Percentiles rank a stretch among this genome's conserved stretches.
Conservation (phyloP, 2,113 vertebrate genomes). For the Forbesichthys papilliferus region DNA sequence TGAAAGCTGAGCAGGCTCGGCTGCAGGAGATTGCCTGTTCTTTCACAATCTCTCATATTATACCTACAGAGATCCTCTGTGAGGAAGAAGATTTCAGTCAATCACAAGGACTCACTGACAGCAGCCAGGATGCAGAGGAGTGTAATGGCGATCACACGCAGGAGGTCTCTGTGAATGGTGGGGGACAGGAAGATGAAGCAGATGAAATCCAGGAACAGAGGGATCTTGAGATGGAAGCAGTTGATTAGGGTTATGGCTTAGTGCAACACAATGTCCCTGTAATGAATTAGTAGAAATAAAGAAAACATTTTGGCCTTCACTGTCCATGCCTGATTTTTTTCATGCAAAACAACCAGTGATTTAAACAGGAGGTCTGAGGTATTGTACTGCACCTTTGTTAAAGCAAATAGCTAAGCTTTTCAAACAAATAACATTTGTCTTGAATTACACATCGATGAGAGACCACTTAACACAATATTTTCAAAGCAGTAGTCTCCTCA, state of each 20-base stretch:
- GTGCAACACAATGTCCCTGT: neutral
- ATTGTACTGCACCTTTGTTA: neutral
- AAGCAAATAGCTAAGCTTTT: neutral
- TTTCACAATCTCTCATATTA: conserved; percentile 78
- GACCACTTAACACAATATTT: neutral
- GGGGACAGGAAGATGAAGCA: conserved; percentile 5
- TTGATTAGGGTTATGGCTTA: conserved; percentile 52
- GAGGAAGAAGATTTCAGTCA: conserved; percentile 33
- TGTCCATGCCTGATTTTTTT: conserved; percentile 27
- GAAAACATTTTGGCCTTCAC: conserved; percentile 20
- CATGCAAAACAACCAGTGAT: neutral
- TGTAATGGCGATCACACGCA: conserved; percentile 3
- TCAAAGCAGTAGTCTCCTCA: neutral
- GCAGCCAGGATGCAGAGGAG: conserved; percentile 27
- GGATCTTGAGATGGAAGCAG: conserved; percentile 64
- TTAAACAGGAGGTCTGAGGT: conserved; percentile 1
- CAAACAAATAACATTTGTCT: neutral
- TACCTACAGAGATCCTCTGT: conserved; percentile 18
- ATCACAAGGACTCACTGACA: conserved; percentile 49
- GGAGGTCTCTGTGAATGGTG: conserved; percentile 1
- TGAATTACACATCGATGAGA: neutral
- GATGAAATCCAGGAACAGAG: conserved; percentile 41
- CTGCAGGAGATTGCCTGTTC: conserved; percentile 79
- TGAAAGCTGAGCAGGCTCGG: conserved; percentile 66
- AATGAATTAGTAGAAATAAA: conserved; percentile 47